Base-by-base conservation (phyloP, 2,113 vertebrate genomes). In the Aramus guarauna region DNA sequence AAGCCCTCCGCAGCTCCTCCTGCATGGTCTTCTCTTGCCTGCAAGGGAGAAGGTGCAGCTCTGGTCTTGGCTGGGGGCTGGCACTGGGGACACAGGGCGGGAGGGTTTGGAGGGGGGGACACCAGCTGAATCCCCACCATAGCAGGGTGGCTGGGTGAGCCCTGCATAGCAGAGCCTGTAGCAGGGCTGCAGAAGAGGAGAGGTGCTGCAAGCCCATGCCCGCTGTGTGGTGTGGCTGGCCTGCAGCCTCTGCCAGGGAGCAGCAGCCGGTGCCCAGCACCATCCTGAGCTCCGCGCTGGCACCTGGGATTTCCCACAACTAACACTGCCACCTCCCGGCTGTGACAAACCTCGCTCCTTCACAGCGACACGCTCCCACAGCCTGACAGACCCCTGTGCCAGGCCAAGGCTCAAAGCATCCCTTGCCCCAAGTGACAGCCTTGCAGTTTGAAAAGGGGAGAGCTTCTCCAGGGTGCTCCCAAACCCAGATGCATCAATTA, bases 281-380 rank as follows among this genome's bases (percentile, higher is more conserved):
- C 36, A 56, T 39, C 12, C 47, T 3, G 43, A 52, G 64, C 41
- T 69, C 85, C 2, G 14, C 2, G 24, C 71, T 20, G 75, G 50
- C n/a, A 14, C 9, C 30, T 2, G 72, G 37, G n/a, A 4, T 50
- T 93, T 85, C 60, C 53, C 26, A 48, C 62, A 91, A 88, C 73
- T 81, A 20, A 91, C 77, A 96, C 80, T 75, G 96, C 96, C 96
- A 97, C 81, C 96, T 95, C 92, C 87, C 19, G 96, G 95, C 84
- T 64, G 89, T 12, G 64, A 92, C 62, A 72, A 64, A 62, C 22
- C 50, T 41, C 0, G 22, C 45, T 89, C 67, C 58, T 39, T 29
- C 71, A 2, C 8, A 9, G 34, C 1, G 13, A 80, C 41, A 37
- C 6, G 26, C 21, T 36, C 71, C n/a, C 2, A 5, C 18, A 50